Base-by-base conservation (phyloP, 2,888 invertebrate genomes). In the Epinotia demarniana region DNA sequence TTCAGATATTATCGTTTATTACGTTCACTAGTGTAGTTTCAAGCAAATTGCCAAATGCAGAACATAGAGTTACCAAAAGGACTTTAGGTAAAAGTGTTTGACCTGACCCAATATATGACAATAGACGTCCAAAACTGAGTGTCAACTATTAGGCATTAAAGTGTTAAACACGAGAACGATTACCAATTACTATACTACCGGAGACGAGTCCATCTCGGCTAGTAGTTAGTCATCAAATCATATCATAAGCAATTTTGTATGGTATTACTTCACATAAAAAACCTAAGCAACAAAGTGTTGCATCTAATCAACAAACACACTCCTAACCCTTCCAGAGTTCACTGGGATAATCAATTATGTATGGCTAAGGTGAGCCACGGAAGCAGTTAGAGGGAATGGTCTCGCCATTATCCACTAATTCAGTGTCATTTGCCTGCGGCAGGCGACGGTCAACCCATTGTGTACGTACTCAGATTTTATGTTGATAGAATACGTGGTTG, bases 341-440 rank as follows among this genome's bases (percentile, higher is more conserved):
- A 75, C 46, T 49, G 64, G 55, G 67, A 72, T 66, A 75, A 75
- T 75, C 71, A 75, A 75, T 75, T 75, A 72, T 75, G 72, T 75
- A 75, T 72, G 75, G 75, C 75, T 75, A 75, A 75, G 75, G 71
- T 72, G 71, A 72, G 75, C 75, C 75, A 75, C 75, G 75, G 75
- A 75, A 75, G 75, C 75, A 72, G 75, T 75, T 75, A 75, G 61
- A 71, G 18, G 71, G 72, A 75, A 75, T 75, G 75, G 75, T 71
- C 75, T 71, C 75, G 71, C 75, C 75, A 75, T 75, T 75, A 75
- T 67, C 58, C 66, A 72, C 75, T 75, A 75, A 75, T 75, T 75
- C 75, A 46, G 61, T 75, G 75, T 75, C 71, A 75, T 75, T 75
- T 75, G 75, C 75, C 71, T 75, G 75, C 75, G 77, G 77, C 70